Evolutionary conservation across 2,113 vertebrate species (phyloP).

Genomic region (Alosa alosa): DNA sequence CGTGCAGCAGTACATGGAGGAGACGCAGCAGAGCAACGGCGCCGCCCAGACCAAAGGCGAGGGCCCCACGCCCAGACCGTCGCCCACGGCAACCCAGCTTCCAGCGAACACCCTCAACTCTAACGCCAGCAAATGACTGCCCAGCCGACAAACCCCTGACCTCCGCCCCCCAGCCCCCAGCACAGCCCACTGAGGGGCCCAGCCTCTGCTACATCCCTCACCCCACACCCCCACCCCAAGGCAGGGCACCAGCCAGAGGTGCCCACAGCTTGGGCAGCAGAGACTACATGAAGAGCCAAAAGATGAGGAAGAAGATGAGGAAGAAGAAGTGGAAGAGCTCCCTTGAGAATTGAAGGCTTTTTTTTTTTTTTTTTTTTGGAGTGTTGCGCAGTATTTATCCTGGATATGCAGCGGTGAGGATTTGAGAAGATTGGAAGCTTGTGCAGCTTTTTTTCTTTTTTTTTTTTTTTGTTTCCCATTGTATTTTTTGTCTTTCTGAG

Average conservation of each 20-base stretch:
- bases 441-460: neutral
- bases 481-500: neutral
- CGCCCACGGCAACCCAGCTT: conserved; percentile 55
- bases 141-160: neutral
- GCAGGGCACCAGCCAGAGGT: neutral
- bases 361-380: neutral
- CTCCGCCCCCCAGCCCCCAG: neutral
- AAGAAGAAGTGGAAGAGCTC: neutral
- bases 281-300: neutral
- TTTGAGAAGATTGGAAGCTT: neutral
- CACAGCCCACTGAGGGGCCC: neutral
- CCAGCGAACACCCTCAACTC: conserved; percentile 2
- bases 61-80: conserved; percentile 52
- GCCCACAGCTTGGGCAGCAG: neutral
- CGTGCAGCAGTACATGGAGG: conserved; percentile 85
- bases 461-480: neutral
- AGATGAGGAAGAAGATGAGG: neutral
- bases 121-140: conserved; percentile 62
- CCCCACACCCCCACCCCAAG: neutral
- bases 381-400: neutral
- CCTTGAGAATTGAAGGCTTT: neutral
- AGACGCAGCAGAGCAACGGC: conserved; percentile 78
- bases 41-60: conserved; percentile 68
- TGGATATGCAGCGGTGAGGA: neutral
- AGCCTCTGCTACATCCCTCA: neutral